Percentiles rank a stretch among this genome's conserved stretches.
Evolutionary conservation across 2,888 invertebrate genomes (phyloP).

Genomic region (Thymelicus acteon): DNA sequence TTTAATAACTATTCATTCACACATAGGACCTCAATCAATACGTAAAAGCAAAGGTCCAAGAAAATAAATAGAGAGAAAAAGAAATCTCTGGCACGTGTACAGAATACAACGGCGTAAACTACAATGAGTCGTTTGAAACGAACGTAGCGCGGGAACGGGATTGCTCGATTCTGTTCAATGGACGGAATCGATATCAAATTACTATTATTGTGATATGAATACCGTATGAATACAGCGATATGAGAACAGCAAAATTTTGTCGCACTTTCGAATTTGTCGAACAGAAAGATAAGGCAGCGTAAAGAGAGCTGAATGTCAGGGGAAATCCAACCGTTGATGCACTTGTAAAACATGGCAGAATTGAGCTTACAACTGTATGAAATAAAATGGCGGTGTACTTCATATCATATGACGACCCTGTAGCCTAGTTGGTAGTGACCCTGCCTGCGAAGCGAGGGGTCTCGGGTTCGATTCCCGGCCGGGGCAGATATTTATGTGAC

Average conservation of each 20-base stretch:
- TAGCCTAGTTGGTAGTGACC: no score
- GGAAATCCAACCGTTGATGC: no score
- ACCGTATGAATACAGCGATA: background rate
- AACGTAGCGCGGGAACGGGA: slow-evolving; percentile 16
- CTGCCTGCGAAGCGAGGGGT: no score
- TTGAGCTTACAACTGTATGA: no score
- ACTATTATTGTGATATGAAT: slow-evolving; percentile 11
- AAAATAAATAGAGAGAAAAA: slow-evolving; percentile 18
- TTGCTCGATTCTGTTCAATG: slow-evolving; percentile 23
- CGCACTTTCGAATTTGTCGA: background rate
- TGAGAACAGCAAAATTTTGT: background rate
- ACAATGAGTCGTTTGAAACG: slow-evolving; percentile 23
- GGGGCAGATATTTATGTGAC: no score
- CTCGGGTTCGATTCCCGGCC: no score
- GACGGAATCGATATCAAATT: slow-evolving; percentile 8
- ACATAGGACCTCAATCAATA: background rate
- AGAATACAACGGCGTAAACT: slow-evolving; percentile 8
- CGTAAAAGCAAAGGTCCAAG: background rate
- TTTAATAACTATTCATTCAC: background rate
- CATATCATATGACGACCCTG: no score
- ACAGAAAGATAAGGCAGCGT: background rate
- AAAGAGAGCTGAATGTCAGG: no score
- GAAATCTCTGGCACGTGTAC: slow-evolving; percentile 24
- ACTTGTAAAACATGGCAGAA: no score
- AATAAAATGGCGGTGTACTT: no score